Base-by-base conservation (phyloP, 1,140 invertebrate species). In the Aphaenogaster ashmeadi region DNA sequence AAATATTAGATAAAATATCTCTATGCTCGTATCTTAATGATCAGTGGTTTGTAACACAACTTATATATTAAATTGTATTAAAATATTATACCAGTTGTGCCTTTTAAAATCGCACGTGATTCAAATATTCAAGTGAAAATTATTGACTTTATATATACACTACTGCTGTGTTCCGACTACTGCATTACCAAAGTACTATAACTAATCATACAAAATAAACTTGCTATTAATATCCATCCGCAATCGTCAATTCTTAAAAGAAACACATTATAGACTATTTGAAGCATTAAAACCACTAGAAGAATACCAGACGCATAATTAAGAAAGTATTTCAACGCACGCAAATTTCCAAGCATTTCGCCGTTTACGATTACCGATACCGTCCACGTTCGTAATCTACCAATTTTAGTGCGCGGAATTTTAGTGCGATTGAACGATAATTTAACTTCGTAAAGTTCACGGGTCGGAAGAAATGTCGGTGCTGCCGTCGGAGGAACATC, bases 41-140 rank as follows among this genome's bases (percentile, higher is more conserved):
- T 27, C 52, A 36, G 27, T n/a, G 44, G 18, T 47, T 21, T n/a
- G 1, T 15, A 41, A 47, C 5, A 38, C 36, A 27, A 27, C 15
- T 69, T 56, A 81, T 58, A 18, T 33, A 18, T 41, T 50, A 44
- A 56, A 41, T 18, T 58, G 41, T n/a, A 47, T 58, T 62, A 44
- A 72, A 72, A 56, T 44, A 47, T 44, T 47, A 71, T n/a, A 44
- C 66, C 27, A 44, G 11, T 72, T 67, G 79, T 83, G 66, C 66
- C 79, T 83, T 83, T 71, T 15, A 15, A 47, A 56, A 71, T 56
- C 52, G 58, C 33, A 11, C 9, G 21, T 72, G 27, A 50, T 18
- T 58, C 18, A 44, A 71, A 67, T 41, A 67, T 67, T 33, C 21
- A 56, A 58, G 13, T 41, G 52, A 58, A 33, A 83, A 47, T 21